Evolutionary conservation across 2,113 vertebrate genomes (phyloP).

Genomic region (Rallus limicola): DNA sequence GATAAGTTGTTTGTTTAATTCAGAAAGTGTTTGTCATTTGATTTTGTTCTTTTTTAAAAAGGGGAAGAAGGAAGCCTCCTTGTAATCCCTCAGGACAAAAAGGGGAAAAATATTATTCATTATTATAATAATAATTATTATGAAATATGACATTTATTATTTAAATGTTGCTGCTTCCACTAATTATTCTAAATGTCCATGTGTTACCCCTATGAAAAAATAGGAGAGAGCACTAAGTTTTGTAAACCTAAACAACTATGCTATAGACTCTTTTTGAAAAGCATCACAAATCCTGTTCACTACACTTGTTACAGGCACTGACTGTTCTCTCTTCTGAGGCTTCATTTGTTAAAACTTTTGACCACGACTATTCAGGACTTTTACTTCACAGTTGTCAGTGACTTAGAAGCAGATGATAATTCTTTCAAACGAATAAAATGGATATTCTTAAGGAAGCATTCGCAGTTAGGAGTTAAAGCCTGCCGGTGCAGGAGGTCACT

Average conservation of each 20-base stretch:
- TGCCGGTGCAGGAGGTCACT: background rate
- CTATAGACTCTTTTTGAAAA: background rate
- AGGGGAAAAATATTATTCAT: too few relatives aligned
- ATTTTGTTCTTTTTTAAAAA: background rate
- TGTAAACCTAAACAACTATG: background rate
- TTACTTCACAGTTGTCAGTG: background rate
- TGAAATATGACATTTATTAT: background rate
- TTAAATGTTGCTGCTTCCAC: background rate
- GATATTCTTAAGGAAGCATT: background rate
- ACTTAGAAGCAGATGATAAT: background rate
- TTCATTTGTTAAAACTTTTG: background rate
- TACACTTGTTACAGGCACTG: background rate
- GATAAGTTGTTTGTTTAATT: background rate
- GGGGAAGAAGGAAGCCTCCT: background rate
- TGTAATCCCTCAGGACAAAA: too few relatives aligned
- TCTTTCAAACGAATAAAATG: background rate
- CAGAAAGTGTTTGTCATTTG: background rate
- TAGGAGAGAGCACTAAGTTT: background rate
- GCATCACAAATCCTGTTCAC: background rate
- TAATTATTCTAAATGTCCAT: background rate
- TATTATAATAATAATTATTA: too few relatives aligned
- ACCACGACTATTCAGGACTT: background rate
- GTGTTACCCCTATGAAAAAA: background rate
- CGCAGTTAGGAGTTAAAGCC: background rate
- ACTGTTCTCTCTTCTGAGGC: background rate